Percentiles rank a stretch among this genome's conserved stretches.
These are phyloP conservation scores for Apantesis nais DNA, from an alignment of 2,888 invertebrate species.

Conservation along the genomic window DNA sequence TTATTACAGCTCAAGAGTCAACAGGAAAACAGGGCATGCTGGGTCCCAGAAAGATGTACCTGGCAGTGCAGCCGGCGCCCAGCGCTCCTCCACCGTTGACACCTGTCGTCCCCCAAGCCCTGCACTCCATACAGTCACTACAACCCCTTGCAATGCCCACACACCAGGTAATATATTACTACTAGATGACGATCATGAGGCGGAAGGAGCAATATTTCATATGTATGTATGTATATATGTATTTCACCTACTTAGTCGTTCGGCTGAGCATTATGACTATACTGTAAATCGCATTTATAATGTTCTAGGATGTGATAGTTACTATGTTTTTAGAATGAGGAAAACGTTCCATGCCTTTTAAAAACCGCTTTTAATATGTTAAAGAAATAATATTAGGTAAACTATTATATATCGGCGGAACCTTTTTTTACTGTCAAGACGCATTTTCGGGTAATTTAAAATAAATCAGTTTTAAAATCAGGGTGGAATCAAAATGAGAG, in stretches of 20 bases:
- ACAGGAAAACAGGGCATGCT: slow-evolving; percentile 94
- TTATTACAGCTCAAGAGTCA: slow-evolving; percentile 91
- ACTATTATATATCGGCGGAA: slow-evolving; percentile 3
- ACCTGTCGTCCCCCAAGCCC: slow-evolving; percentile 58
- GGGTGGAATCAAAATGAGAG: slow-evolving; percentile 55
- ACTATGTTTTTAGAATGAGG: slow-evolving; percentile 16
- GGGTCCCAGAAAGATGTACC: slow-evolving; percentile 94
- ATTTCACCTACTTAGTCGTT: slow-evolving; percentile 22
- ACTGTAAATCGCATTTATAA: slow-evolving; percentile 31
- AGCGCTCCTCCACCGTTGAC: slow-evolving; percentile 69
- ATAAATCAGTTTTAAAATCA: slow-evolving; percentile 20
- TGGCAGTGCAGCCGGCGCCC: slow-evolving; percentile 92
- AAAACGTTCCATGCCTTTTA: slow-evolving; percentile 24
- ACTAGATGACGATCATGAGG: slow-evolving; percentile 54
- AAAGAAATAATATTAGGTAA: slow-evolving; percentile 5
- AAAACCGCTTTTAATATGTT: slow-evolving; percentile 22
- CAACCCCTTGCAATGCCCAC: slow-evolving; percentile 71
- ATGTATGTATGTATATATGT: slow-evolving; percentile 40
- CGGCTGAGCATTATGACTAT: slow-evolving; percentile 21
- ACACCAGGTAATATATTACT: slow-evolving; percentile 85
- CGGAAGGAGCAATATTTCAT: slow-evolving; percentile 23
- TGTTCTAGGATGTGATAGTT: slow-evolving; percentile 9
- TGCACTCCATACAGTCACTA: slow-evolving; percentile 54
- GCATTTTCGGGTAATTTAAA: slow-evolving; percentile 25
- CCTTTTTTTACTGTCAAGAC: slow-evolving; percentile 15